Conservation (phyloP, 1,140 invertebrate species). For the Caenorhabditis briggsae region DNA sequence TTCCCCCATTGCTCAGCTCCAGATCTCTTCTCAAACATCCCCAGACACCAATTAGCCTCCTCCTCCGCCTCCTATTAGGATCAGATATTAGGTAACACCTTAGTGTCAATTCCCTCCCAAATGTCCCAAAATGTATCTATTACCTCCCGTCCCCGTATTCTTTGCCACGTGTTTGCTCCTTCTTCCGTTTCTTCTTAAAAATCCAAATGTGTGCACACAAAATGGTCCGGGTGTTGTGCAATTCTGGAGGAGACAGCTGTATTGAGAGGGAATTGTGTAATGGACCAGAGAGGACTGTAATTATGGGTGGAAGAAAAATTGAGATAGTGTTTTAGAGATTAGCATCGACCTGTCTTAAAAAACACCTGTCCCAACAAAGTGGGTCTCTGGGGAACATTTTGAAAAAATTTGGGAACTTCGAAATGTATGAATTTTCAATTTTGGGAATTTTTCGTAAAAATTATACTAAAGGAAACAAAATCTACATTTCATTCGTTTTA, state of each 20-base stretch:
- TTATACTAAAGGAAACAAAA: too few relatives aligned
- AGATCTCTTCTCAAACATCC: too few relatives aligned
- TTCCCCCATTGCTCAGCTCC: too few relatives aligned
- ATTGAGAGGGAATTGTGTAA: not conserved
- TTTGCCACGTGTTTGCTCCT: not conserved
- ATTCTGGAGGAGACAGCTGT: not conserved
- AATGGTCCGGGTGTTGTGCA: not conserved
- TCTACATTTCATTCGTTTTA: too few relatives aligned
- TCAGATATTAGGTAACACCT: slow-evolving; percentile 6
- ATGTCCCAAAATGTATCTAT: slow-evolving; percentile 13
- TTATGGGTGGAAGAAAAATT: not conserved
- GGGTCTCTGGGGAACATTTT: too few relatives aligned
- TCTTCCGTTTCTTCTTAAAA: too few relatives aligned
- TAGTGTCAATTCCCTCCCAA: not conserved
- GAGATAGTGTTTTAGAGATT: too few relatives aligned
- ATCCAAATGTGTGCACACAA: not conserved
- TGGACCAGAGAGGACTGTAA: not conserved
- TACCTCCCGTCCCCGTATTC: not conserved
- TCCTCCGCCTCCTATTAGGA: not conserved
- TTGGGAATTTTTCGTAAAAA: too few relatives aligned
- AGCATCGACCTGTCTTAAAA: too few relatives aligned
- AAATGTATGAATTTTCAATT: too few relatives aligned
- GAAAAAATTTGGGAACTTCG: too few relatives aligned
- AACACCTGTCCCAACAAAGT: too few relatives aligned
- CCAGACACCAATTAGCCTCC: not conserved